Base-by-base conservation (phyloP, 1,140 invertebrate genomes). In the Papilio polytes region DNA sequence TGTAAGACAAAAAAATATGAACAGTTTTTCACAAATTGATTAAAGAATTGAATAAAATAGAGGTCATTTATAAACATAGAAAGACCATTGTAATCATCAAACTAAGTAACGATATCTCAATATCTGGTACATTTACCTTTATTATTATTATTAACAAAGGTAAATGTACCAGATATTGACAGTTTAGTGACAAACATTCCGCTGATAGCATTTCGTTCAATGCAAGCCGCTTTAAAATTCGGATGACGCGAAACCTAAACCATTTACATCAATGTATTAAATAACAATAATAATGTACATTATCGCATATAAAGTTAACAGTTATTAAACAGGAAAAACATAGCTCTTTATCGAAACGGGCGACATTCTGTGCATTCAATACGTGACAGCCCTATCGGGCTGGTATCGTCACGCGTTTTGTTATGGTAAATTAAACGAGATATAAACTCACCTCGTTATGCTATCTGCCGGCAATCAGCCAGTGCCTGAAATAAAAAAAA, bases 361-460 rank as follows among this genome's bases (percentile, higher is more conserved):
- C 59, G 10, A 10, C 12, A 63, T 63, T 63, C 59, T 26, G 20
- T 63, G 22, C 59, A 63, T 63, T 26, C 56, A 63, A 63, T 44
- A 78, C 76, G 76, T 78, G 76, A 63, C 56, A 26, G n/a, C 13
- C 18, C 53, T 78, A 78, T 78, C 76, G 76, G 13, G 2, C 31
- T 13, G 3, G 41, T 41, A 78, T 78, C 76, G 15, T 63, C 2
- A 18, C 56, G 36, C 36, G 56, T 78, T 41, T 63, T 66, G 73
- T 78, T 18, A 78, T 41, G 76, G 31, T 63, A 36, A 78, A 59
- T 63, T 63, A 78, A 78, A 78, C 56, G 36, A 22, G 53, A 78
- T 63, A 78, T 78, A 59, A 63, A 63, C 76, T 78, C 41, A 78
- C 76, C 22, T 78, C 56, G 41, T 78, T 26, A 56, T 56, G 4